Evolutionary conservation across 2,797 vertebrate species (phyloP), one percentile per base, ranked within the genome.

Genomic region (Sciaenops ocellatus): DNA sequence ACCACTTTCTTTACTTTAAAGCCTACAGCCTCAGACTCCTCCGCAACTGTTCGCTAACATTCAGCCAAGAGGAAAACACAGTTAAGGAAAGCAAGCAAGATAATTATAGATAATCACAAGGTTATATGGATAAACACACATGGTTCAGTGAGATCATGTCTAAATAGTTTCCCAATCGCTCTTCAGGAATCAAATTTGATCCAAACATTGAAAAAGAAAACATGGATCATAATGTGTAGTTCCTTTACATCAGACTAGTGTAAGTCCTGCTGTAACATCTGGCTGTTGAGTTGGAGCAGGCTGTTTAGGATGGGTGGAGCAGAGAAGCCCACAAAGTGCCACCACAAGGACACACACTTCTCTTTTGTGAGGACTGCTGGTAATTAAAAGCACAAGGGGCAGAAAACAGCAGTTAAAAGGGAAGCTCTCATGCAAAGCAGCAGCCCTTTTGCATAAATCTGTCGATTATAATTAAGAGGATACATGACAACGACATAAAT

Each of bases 21-120:
- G 50, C n/a, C 51, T 30, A 16, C 6, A 64, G 9, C 3, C 26
- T 79, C 11, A 51, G 34, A 24, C 13, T 69, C 12, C 8, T 69
- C n/a, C n/a, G 7, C 17, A 54, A 51, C 83, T 83, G 91, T 96
- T 96, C 89, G 85, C 90, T 51, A 22, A 84, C 18, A 46, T 62
- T 42, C 2, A 76, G 16, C 13, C 18, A 5, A 73, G 42, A 50
- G 26, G 42, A 56, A 87, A 81, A 78, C 28, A 63, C 9, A 73
- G 52, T 69, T 51, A 42, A 11, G 41, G 73, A 80, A 83, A 48
- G 69, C 24, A 83, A 63, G 83, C 54, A 51, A 50, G 46, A 86
- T 56, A 44, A 75, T 79, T 56, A 56, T n/a, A 77, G 18, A 57
- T 28, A 68, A 73, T 55, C 34, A 61, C 22, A 48, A 46, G 24